Conservation (phyloP, 2,888 invertebrate species). For the Apotomis capreana region DNA sequence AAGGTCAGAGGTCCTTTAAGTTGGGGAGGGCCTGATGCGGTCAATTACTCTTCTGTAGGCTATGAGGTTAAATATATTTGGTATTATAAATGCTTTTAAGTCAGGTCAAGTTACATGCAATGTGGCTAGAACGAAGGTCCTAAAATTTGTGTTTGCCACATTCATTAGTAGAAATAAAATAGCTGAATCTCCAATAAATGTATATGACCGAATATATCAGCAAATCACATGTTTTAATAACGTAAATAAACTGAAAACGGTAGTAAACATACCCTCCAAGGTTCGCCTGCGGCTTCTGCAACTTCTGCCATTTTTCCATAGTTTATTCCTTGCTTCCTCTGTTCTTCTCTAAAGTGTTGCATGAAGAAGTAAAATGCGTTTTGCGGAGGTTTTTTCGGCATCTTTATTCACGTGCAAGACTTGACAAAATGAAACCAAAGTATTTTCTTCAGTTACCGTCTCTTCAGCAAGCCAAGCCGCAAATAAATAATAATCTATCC, state of each 20-base stretch:
- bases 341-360: conserved; percentile 66
- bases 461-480: neutral
- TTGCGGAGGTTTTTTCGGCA: conserved; percentile 69
- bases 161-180: no score
- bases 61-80: no score
- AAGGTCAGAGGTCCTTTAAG: no score
- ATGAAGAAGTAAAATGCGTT: conserved; percentile 73
- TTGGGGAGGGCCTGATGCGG: no score
- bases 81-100: no score
- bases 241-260: neutral
- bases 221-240: conserved; percentile 1
- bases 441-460: neutral
- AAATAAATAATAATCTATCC: neutral
- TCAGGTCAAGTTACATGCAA: no score
- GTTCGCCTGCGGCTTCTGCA: conserved; percentile 65
- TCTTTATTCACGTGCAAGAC: conserved; percentile 47
- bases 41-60: no score
- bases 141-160: no score
- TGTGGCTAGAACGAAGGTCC: no score
- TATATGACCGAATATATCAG: neutral
- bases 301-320: conserved; percentile 63
- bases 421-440: neutral
- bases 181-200: no score
- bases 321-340: conserved; percentile 62
- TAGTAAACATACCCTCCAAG: conserved; percentile 65